Percentiles rank a stretch among this genome's conserved stretches.
phyloP scores from a whole-genome alignment of 2,888 invertebrate species.

The Lordiphosa andalusiaca region DNA sequence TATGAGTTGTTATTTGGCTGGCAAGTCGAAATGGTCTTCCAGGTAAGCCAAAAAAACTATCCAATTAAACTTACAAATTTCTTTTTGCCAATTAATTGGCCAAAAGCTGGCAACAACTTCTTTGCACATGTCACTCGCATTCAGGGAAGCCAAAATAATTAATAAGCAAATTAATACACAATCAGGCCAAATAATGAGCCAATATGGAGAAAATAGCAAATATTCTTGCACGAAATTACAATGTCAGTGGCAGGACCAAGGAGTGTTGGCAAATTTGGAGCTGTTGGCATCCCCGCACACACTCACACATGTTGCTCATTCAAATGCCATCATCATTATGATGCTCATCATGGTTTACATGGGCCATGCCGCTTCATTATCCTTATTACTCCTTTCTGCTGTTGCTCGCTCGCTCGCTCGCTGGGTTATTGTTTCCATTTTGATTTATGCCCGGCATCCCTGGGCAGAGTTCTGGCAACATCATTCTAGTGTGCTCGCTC shows the following conservation, averaged over 20 bases:
- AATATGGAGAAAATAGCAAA: constrained; percentile 55
- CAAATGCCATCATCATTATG: constrained; percentile 71
- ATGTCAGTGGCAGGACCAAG: constrained; percentile 31
- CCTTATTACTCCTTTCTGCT: constrained; percentile 69
- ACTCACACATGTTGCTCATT: constrained; percentile 42
- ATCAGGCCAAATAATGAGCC: constrained; percentile 64
- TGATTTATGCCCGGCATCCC: constrained; percentile 63
- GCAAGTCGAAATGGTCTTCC: too few species aligned
- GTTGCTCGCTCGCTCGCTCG: constrained; percentile 14
- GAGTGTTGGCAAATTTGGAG: constrained; percentile 11
- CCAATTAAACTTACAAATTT: constrained; percentile 2
- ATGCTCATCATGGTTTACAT: constrained; percentile 69
- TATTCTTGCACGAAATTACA: constrained; percentile 38
- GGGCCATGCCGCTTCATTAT: constrained; percentile 60
- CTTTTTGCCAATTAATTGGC: constrained; percentile 34
- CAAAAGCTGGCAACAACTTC: constrained; percentile 20
- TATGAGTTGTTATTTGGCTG: not conserved
- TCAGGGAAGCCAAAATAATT: constrained; percentile 42
- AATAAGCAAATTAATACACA: constrained; percentile 68
- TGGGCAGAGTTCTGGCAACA: constrained; percentile 4
- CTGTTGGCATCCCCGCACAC: constrained; percentile 1
- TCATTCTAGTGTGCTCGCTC: constrained; percentile 2
- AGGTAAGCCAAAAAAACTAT: too few species aligned
- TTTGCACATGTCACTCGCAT: constrained; percentile 25
- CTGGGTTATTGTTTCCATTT: constrained; percentile 69